Conservation (phyloP, 2,113 vertebrate species). For the Chroicocephalus ridibundus region DNA sequence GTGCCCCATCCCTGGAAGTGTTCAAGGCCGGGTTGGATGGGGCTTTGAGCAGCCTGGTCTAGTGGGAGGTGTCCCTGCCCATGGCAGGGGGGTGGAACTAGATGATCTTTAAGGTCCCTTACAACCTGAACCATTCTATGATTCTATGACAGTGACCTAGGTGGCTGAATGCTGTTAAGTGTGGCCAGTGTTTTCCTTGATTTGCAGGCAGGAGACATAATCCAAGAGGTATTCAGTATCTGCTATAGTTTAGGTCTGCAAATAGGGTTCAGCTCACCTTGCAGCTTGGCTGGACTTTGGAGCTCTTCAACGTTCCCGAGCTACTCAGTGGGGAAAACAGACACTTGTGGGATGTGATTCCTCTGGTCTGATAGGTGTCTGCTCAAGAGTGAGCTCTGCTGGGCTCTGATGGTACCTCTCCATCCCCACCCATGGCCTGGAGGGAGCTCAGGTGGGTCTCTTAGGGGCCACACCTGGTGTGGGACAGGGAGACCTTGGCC, state of each 20-base stretch:
- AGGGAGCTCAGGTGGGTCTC: not conserved
- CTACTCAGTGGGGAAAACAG: fast-evolving
- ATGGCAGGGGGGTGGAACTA: too few relatives aligned
- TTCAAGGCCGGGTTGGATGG: too few relatives aligned
- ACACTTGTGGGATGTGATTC: fast-evolving
- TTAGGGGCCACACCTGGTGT: fast-evolving
- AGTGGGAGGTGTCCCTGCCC: too few relatives aligned
- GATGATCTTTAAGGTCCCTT: too few relatives aligned
- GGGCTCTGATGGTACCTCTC: not conserved
- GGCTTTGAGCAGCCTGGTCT: too few relatives aligned
- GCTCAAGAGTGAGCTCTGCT: not conserved
- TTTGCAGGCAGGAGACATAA: not conserved
- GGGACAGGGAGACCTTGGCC: too few relatives aligned
- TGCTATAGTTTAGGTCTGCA: not conserved
- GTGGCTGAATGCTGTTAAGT: not conserved
- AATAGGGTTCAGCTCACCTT: not conserved
- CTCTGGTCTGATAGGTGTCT: too few relatives aligned
- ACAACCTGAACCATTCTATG: not conserved
- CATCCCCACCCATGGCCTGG: fast-evolving
- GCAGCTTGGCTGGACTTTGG: not conserved
- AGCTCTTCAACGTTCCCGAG: not conserved
- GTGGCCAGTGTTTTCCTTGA: not conserved
- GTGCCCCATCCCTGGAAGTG: too few relatives aligned
- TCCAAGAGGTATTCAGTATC: not conserved
- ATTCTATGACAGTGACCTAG: not conserved